Conservation (phyloP, 2,888 invertebrate genomes). For the Lumbricus terrestris region DNA sequence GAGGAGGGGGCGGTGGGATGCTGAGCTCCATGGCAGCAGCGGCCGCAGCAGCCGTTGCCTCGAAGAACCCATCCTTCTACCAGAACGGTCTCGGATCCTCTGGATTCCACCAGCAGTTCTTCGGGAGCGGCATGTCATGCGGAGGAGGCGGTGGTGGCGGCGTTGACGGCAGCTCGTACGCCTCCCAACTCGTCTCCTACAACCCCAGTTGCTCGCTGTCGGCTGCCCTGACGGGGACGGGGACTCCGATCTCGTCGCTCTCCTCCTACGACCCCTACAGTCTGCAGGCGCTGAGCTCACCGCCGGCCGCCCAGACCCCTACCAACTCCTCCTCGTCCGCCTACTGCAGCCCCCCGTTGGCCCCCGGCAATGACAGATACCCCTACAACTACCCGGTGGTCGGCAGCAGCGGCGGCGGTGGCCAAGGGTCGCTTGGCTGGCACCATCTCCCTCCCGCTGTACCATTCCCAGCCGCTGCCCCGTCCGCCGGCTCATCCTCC, state of each 20-base stretch:
- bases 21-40: slow-evolving; percentile 8
- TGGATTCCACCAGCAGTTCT: slow-evolving; percentile 10
- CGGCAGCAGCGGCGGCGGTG: neutral
- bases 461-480: neutral
- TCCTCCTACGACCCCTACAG: neutral
- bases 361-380: neutral
- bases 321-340: neutral
- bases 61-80: slow-evolving; percentile 10
- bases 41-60: neutral
- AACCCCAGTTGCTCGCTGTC: neutral
- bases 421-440: neutral
- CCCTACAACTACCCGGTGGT: slow-evolving; percentile 8
- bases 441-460: neutral
- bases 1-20: neutral
- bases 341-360: neutral
- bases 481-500: neutral
- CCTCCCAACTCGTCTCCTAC: neutral
- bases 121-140: neutral
- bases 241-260: neutral
- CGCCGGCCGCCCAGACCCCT: slow-evolving; percentile 4
- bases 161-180: neutral
- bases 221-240: neutral
- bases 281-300: slow-evolving; percentile 15
- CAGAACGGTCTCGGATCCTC: neutral
- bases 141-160: neutral